phyloP scores from a whole-genome alignment of 2,797 vertebrate species.

The Leptoclinus maculatus region DNA sequence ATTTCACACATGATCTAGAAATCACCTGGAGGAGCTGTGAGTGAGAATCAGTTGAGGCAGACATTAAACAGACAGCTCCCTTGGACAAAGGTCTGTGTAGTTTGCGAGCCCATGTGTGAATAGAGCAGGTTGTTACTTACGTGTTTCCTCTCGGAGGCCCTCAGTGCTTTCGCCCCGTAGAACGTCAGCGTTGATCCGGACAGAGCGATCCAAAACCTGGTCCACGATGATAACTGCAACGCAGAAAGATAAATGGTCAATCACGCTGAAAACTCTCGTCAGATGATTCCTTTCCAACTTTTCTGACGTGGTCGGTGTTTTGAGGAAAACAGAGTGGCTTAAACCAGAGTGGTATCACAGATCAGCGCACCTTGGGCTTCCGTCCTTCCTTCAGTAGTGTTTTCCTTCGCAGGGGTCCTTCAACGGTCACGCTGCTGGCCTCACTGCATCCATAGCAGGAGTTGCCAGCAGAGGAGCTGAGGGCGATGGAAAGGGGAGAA shows the following conservation, averaged over 20 bases:
- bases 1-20: no score
- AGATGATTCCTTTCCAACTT: neutral
- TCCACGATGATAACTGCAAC: conserved; percentile 93
- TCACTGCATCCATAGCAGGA: conserved; percentile 87
- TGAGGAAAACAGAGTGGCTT: neutral
- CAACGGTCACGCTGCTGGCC: conserved; percentile 86
- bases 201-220: conserved; percentile 94
- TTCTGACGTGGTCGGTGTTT: neutral
- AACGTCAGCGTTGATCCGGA: conserved; percentile 93
- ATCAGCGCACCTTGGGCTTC: conserved; percentile 89
- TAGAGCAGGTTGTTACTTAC: conserved; percentile 78
- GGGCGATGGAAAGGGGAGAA: neutral
- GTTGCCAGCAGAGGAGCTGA: conserved; percentile 81
- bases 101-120: neutral
- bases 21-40: no score
- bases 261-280: neutral
- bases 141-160: conserved; percentile 95
- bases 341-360: neutral
- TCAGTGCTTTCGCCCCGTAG: conserved; percentile 92
- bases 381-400: conserved; percentile 94
- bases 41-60: no score
- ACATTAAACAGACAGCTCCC: neutral
- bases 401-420: conserved; percentile 93
- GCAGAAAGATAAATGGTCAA: neutral
- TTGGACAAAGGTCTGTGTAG: no score